Percentiles rank a stretch among this genome's conserved stretches.
phyloP scores from a whole-genome alignment of 2,113 vertebrate genomes.

The Macaca fascicularis region T2T-MFA8v1.1 NC_088394.1:29220001-29220500 shows the following conservation, averaged over 20 bases:
- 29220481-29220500: background rate
- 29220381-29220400: background rate
- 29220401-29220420: background rate
- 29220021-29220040: slow-evolving; percentile 91
- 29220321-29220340: too few species aligned
- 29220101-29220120: slow-evolving; percentile 10
- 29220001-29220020: slow-evolving; percentile 92
- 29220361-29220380: background rate
- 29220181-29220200: slow-evolving; percentile 92
- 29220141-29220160: slow-evolving; percentile 86
- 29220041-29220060: slow-evolving; percentile 94
- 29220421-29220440: background rate
- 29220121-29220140: slow-evolving; percentile 82
- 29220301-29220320: too few species aligned
- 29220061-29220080: background rate
- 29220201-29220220: slow-evolving; percentile 92
- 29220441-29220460: background rate
- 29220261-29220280: background rate
- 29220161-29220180: slow-evolving; percentile 93
- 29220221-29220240: background rate
- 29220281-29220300: too few species aligned
- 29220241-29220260: background rate
- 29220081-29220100: accelerated
- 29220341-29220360: too few species aligned
- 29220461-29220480: background rate